Percentiles rank a stretch among this genome's conserved stretches.
phyloP scores from a whole-genome alignment of 64 coral and sea anemone genomes.

The Acropora yongei region DNA sequence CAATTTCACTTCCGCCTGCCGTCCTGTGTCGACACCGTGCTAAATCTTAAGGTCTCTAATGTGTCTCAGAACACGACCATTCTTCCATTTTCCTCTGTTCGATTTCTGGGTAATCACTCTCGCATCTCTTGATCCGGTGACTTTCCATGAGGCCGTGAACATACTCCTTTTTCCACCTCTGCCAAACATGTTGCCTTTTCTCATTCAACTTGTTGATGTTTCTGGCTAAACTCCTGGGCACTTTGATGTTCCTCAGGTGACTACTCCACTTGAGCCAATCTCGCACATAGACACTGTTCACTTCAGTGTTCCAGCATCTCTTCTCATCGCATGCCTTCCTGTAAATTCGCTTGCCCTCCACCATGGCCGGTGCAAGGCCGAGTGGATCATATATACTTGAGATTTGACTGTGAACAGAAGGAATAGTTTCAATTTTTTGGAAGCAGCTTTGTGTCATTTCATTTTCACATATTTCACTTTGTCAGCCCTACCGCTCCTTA shows the following conservation, averaged over 20 bases:
- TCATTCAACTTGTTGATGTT: neutral
- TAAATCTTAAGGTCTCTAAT: neutral
- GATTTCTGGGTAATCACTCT: neutral
- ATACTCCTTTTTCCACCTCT: constrained; percentile 70
- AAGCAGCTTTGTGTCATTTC: no score
- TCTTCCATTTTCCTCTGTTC: constrained; percentile 14
- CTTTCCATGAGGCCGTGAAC: constrained; percentile 78
- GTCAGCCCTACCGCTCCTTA: no score
- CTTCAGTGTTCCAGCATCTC: constrained; percentile 18
- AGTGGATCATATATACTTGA: constrained; percentile 31
- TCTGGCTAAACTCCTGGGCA: constrained; percentile 39
- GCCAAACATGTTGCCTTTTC: constrained; percentile 11
- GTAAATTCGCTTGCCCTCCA: constrained; percentile 52
- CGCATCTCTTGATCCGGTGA: constrained; percentile 46
- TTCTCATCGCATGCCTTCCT: constrained; percentile 44
- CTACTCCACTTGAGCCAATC: constrained; percentile 49
- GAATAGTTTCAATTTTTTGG: no score
- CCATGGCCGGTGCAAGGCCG: constrained; percentile 38
- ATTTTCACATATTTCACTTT: no score
- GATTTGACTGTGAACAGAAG: neutral
- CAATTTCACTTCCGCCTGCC: no score
- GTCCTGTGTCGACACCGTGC: no score
- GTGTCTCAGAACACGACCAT: constrained; percentile 3
- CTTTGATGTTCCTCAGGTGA: constrained; percentile 36
- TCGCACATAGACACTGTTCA: neutral